Evolutionary conservation across 2,888 invertebrate species (phyloP), one percentile per base, ranked within the genome.

Genomic region (Folsomia candida): DNA sequence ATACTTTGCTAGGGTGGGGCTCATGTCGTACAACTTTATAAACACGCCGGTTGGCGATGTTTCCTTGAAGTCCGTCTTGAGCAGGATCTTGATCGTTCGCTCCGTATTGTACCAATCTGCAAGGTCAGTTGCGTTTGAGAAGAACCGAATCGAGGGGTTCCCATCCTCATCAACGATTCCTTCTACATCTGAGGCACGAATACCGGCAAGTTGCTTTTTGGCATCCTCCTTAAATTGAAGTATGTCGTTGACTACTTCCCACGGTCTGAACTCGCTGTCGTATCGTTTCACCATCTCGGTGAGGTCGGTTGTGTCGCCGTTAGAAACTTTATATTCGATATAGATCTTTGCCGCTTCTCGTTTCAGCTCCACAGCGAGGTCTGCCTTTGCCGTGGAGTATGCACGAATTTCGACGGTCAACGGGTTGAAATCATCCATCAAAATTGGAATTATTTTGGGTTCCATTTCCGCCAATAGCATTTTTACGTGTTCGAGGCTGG

Each of bases 41-140:
- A 69, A 69, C 1, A 65, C 54, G 3, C 69, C 65, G 0, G 29
- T 62, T 1, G 69, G 69, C 4, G 64, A 58, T 1, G 22, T 6
- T 1, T 29, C 59, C 25, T 29, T 26, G 0, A 47, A 20, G 0
- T 22, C 26, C 9, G 69, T 69, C 27, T 65, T 57, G 1, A 69
- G 51, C 0, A 69, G 51, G 47, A 69, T 58, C n/a, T 69, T 69
- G 24, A 65, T 69, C 20, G 65, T 69, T 22, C 65, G 6, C 27
- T 65, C 65, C 0, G 65, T 37, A 9, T 27, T 27, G 51, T 59
- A 69, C 65, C 65, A 69, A 6, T 69, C 69, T 9, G 58, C 65
- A 37, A 69, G 6, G 28, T 69, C 69, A 1, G 59, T 37, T n/a
- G 37, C 51, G 26, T 69, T 69, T 2, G 26, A 37, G 22, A 69